Base-by-base conservation (phyloP, 92 coral and sea anemone species). In the Meandrina meandrites region DNA sequence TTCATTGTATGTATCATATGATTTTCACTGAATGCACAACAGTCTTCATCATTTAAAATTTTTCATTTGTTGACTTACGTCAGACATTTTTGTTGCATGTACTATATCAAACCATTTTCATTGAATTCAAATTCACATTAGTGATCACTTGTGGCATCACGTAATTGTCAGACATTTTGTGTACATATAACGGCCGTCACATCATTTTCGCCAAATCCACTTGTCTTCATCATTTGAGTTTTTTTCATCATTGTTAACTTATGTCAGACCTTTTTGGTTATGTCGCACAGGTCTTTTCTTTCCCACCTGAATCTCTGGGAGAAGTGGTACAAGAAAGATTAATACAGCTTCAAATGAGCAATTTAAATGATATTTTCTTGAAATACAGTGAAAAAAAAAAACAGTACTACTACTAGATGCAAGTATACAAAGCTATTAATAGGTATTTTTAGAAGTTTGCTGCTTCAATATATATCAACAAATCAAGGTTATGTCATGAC, bases 271-370 rank as follows among this genome's bases (percentile, higher is more conserved):
- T 85, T 85, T n/a, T 77, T 85, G 82, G 64, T 85, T 85, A 47
- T 27, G 75, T 85, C 58, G 76, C 8, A 66, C 82, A 86, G 89
- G 89, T 86, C 89, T 70, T 86, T 86, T 56, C 79, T 86, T 19
- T 69, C 40, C 73, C 89, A 86, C 70, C 89, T 86, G 79, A 13
- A 67, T 40, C 85, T 86, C 50, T 86, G 89, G 89, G 84, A 86
- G 85, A 35, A 73, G 57, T n/a, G 42, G 72, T 67, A 71, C 84
- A 72, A 79, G 85, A 86, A 53, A 36, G 76, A 80, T 68, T 86
- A 78, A 86, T 60, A 35, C 50, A 66, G 72, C 31, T 53, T 17
- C n/a, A 83, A 57, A 48, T 70, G 12, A 40, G 28, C 75, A 58
- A 64, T 50, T 66, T 27, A 24, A 27, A 28, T 9, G 71, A 18